A percentile compares a stretch with the other conserved stretches of the same genome.
These are phyloP conservation scores for Eupithecia inturbata DNA, from an alignment of 2,888 invertebrate species.

Conservation along the genomic window DNA sequence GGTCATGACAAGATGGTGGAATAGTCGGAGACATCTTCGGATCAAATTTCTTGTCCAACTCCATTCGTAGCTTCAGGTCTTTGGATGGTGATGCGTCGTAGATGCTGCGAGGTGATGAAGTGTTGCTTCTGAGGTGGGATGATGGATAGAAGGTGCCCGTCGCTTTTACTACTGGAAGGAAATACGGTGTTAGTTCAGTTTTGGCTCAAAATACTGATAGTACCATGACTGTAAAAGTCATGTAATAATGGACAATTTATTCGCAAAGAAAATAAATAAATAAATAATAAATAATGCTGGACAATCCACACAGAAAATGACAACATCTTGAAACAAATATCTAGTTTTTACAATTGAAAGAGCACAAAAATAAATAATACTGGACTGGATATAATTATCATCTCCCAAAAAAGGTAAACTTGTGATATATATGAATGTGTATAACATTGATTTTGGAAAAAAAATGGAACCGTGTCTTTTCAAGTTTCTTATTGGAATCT, in stretches of 20 bases:
- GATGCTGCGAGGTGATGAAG: constrained; percentile 82
- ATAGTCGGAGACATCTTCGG: constrained; percentile 72
- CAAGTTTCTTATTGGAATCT: neutral
- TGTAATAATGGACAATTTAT: neutral
- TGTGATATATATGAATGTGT: too few species aligned
- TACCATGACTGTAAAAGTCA: neutral
- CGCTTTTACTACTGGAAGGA: constrained; percentile 94
- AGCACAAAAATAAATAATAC: neutral
- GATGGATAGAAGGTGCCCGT: constrained; percentile 96
- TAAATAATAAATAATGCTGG: too few species aligned
- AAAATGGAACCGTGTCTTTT: neutral
- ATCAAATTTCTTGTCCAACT: constrained; percentile 75
- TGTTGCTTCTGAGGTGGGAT: constrained; percentile 85
- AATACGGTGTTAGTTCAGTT: constrained; percentile 48
- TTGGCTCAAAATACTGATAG: neutral
- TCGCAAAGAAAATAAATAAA: neutral
- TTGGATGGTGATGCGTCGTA: constrained; percentile 84
- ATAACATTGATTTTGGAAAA: too few species aligned
- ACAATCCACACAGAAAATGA: too few species aligned
- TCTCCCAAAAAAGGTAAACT: neutral
- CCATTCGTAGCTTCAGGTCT: constrained; percentile 73
- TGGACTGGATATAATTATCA: neutral
- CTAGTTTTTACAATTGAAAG: too few species aligned
- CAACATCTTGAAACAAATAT: too few species aligned
- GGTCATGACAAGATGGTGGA: constrained; percentile 85